Evolutionary conservation across 92 coral and sea anemone species (phyloP), one percentile per base, ranked within the genome.

Genomic region (Epizoanthus rinbou): DNA sequence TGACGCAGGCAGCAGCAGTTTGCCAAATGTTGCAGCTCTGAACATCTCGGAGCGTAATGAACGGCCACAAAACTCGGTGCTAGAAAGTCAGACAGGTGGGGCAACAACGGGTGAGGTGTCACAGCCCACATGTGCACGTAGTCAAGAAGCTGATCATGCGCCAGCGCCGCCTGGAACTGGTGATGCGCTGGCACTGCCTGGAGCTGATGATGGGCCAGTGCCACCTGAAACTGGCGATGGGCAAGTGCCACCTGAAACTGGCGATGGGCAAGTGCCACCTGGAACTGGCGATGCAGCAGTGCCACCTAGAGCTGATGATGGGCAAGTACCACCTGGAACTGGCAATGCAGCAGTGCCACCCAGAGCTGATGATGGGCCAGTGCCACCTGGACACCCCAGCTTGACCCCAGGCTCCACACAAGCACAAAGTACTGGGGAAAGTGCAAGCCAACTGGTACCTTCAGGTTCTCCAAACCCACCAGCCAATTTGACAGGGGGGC

Each of bases 321-420:
- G 31, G 31, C 31, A 0, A 28, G 31, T 28, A 28, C 0, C 31
- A 28, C 2, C 31, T 28, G 31, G 31, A 31, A 11, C 15, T 25
- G 35, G 47, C 10, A 14, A 8, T 4, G 62, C 24, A 6, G 9
- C 9, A 13, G 21, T 15, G 5, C 24, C 9, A 21, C 68, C 68
- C 8, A 3, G 6, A 13, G 8, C 25, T 9, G 9, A 1, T 63
- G 0, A 2, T 63, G 68, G 28, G 10, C 5, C 19, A 23, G 28
- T 13, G 50, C 9, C 50, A 17, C 47, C 39, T 37, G 73, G 0
- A 17, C 45, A 43, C 11, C 18, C 15, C 16, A 78, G 82, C 22
- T 13, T 78, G 18, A 76, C 70, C 24, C 57, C 64, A 60, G 63
- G 19, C 10, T 14, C 82, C 50, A 60, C 57, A 35, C 54, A 78